Conservation (phyloP, 2,888 invertebrate genomes). For the Apodemia duryi region DNA sequence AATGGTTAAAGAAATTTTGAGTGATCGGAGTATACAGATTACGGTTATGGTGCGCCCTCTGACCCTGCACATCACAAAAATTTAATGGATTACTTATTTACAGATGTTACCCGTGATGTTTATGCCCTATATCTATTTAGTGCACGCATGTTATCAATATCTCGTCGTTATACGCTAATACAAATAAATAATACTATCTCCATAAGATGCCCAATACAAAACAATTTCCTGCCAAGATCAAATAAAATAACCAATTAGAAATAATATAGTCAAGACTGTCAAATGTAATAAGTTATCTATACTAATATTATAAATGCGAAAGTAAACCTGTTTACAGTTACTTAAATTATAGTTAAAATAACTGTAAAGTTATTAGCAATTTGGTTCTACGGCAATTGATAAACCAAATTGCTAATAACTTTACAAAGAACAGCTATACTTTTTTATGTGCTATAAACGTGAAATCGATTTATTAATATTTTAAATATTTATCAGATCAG, state of each 20-base stretch:
- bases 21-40: too few species aligned
- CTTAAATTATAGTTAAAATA: too few species aligned
- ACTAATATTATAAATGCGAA: background rate
- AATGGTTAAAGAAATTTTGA: too few species aligned
- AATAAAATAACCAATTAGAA: slow-evolving; percentile 15
- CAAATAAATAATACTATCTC: too few species aligned
- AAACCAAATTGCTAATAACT: background rate
- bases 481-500: background rate
- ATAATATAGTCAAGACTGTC: slow-evolving; percentile 20
- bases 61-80: too few species aligned
- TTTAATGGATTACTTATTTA: too few species aligned
- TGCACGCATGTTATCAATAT: too few species aligned
- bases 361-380: too few species aligned
- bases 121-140: too few species aligned
- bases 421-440: background rate
- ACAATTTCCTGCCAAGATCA: slow-evolving; percentile 17
- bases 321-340: background rate
- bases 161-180: too few species aligned
- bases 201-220: slow-evolving; percentile 9
- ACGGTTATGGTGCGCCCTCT: too few species aligned
- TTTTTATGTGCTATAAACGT: background rate
- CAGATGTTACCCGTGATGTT: too few species aligned
- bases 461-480: background rate
- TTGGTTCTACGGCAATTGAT: background rate
- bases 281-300: background rate